These are phyloP conservation scores for Drosophila parabipectinata DNA, from an alignment of 1,140 invertebrate genomes.

Conservation along the genomic window DNA sequence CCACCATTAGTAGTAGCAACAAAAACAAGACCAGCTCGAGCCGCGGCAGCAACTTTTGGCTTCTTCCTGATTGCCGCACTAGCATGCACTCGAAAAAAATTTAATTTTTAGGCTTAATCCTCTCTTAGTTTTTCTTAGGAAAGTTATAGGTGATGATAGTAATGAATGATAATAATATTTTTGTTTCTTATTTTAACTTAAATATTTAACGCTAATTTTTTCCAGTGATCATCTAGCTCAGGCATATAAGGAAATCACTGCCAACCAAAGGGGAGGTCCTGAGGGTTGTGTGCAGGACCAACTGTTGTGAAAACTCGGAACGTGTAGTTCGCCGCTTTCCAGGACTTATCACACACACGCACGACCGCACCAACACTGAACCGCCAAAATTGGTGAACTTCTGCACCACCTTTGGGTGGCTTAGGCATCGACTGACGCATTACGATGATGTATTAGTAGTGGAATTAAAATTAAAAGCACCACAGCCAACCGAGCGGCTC, in stretches of 20 bases:
- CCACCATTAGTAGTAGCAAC: constrained; percentile 54
- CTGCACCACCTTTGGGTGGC: constrained; percentile 41
- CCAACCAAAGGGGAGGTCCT: constrained; percentile 7
- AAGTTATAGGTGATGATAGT: too few species aligned
- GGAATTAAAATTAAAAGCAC: constrained; percentile 78
- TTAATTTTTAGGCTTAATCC: too few species aligned
- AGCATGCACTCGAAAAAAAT: constrained; percentile 13
- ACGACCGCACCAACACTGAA: constrained; percentile 44
- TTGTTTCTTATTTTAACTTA: not conserved
- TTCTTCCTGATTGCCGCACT: constrained; percentile 63
- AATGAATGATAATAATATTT: too few species aligned
- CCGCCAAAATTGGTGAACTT: constrained; percentile 10
- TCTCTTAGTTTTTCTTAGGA: not conserved
- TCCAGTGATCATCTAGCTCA: not conserved
- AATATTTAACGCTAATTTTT: not conserved
- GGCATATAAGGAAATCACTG: constrained; percentile 13
- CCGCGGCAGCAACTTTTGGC: constrained; percentile 20
- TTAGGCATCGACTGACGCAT: constrained; percentile 63
- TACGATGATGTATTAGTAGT: constrained; percentile 78
- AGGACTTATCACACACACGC: constrained; percentile 79
- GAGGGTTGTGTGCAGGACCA: constrained; percentile 37
- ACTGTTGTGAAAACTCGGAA: constrained; percentile 75
- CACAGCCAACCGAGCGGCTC: constrained; percentile 32
- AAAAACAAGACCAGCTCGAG: constrained; percentile 15
- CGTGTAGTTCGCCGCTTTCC: constrained; percentile 67